A percentile compares a stretch with the other conserved stretches of the same genome.
Conservation (phyloP, 2,113 vertebrate species). For the Xiphophorus couchianus region DNA sequence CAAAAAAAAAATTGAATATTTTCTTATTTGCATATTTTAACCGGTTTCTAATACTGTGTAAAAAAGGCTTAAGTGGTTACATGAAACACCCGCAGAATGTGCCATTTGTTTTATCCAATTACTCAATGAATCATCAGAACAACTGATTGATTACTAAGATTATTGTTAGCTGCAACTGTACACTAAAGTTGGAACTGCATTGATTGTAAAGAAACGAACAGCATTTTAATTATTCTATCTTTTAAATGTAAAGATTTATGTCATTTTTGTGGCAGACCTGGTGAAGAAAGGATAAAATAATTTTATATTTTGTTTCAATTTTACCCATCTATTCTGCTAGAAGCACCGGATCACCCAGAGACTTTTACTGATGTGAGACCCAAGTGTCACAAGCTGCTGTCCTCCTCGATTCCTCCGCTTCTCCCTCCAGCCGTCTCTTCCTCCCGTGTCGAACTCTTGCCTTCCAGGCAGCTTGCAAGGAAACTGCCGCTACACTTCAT, state of each 20-base stretch:
- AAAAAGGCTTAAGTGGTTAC: no score
- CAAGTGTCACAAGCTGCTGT: background rate
- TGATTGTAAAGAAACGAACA: background rate
- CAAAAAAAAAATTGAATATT: no score
- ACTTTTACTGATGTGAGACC: constrained; percentile 8
- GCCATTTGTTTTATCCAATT: no score
- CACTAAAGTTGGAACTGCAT: background rate
- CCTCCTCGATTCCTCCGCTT: background rate
- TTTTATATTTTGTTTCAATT: constrained; percentile 3
- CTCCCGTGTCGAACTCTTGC: constrained; percentile 1
- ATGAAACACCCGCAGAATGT: no score
- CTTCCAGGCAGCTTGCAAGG: constrained; percentile 22
- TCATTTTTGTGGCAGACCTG: background rate
- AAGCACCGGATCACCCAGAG: constrained; percentile 1
- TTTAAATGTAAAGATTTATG: background rate
- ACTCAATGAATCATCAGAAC: no score
- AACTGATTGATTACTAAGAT: no score
- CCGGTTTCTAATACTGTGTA: no score
- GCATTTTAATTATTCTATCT: background rate
- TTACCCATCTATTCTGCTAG: background rate
- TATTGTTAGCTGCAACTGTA: no score
- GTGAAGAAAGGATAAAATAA: background rate
- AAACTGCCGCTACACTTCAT: constrained; percentile 41
- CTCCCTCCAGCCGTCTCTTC: background rate
- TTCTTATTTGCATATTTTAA: no score